These are phyloP conservation scores for Augiades crinisus DNA, from an alignment of 2,888 invertebrate species.

Conservation along the genomic window DNA sequence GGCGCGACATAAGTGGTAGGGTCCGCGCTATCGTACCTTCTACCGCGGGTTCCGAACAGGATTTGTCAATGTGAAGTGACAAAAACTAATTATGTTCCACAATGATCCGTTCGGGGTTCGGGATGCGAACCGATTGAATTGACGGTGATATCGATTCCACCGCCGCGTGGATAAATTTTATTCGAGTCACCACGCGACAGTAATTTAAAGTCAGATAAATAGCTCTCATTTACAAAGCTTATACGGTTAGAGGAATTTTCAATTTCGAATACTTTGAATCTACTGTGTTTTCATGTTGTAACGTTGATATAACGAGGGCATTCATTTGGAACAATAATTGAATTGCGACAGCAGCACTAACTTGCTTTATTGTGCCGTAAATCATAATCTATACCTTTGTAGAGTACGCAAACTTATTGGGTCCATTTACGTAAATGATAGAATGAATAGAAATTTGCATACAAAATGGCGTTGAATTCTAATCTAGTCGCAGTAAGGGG, in stretches of 20 bases:
- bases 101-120: slow-evolving; percentile 61
- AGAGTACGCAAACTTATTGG: background rate
- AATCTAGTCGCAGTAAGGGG: slow-evolving; percentile 1
- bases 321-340: background rate
- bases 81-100: slow-evolving; percentile 78
- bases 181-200: slow-evolving; percentile 23
- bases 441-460: slow-evolving; percentile 18
- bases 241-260: slow-evolving; percentile 5
- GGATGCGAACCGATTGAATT: slow-evolving; percentile 43
- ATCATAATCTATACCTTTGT: slow-evolving; percentile 6
- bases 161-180: slow-evolving; percentile 24
- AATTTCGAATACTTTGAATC: slow-evolving; percentile 9
- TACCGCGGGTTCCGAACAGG: slow-evolving; percentile 53
- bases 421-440: slow-evolving; percentile 8
- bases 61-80: slow-evolving; percentile 80
- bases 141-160: slow-evolving; percentile 46
- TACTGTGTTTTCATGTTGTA: background rate
- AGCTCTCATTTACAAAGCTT: slow-evolving; percentile 15
- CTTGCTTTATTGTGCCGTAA: slow-evolving; percentile 4
- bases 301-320: background rate
- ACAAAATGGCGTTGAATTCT: slow-evolving; percentile 15
- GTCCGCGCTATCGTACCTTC: slow-evolving; percentile 49
- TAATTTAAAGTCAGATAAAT: slow-evolving; percentile 23
- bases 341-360: background rate
- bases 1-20: slow-evolving; percentile 63